phyloP scores from a whole-genome alignment of 1,140 invertebrate genomes.

The Euborellia annulipes region DNA sequence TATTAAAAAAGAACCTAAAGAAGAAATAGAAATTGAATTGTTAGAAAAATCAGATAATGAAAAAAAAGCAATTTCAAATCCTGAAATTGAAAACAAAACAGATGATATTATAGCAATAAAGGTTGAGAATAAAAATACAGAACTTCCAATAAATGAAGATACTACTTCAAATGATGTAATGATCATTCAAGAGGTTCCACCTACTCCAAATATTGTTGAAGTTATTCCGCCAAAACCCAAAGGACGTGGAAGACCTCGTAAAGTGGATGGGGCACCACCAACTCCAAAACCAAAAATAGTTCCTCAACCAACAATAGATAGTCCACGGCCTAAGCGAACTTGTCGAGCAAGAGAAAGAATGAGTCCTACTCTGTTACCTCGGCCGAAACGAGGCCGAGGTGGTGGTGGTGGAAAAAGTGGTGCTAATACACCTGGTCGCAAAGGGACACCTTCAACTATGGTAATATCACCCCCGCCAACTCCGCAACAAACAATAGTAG shows the following conservation, averaged over 20 bases:
- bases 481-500: too few species aligned
- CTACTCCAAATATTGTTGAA: background rate
- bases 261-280: background rate
- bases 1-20: too few species aligned
- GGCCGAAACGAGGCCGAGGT: background rate
- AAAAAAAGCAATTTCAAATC: background rate
- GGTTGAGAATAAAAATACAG: background rate
- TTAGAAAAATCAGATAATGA: background rate
- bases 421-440: background rate
- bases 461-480: too few species aligned
- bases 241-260: constrained; percentile 4
- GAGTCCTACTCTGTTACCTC: background rate
- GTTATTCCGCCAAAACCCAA: background rate
- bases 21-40: too few species aligned
- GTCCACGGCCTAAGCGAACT: constrained; percentile 6
- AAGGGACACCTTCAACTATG: too few species aligned
- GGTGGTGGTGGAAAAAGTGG: background rate
- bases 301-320: background rate
- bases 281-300: constrained; percentile 1
- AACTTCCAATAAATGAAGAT: background rate
- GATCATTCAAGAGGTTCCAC: constrained; percentile 4
- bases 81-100: background rate
- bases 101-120: background rate
- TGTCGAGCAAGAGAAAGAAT: constrained; percentile 6
- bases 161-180: constrained; percentile 3